phyloP scores from a whole-genome alignment of 2,888 invertebrate genomes.

The Mellilla xanthometata region DNA sequence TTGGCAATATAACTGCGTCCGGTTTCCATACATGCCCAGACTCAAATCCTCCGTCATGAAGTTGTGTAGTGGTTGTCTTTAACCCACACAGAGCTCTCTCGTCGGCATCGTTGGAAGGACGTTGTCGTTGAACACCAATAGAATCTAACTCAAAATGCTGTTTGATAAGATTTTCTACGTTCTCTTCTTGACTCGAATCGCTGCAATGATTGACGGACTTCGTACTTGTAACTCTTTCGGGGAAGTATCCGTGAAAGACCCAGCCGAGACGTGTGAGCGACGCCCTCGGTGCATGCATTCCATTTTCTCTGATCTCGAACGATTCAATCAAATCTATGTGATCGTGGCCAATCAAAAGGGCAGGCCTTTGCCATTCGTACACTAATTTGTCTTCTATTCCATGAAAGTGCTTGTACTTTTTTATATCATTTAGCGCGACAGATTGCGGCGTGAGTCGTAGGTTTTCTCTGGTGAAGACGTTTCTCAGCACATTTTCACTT shows the following conservation, averaged over 20 bases:
- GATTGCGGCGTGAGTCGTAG: too few relatives aligned
- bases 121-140: not conserved
- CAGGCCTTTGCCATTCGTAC: too few relatives aligned
- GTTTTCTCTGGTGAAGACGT: too few relatives aligned
- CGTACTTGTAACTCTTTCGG: not conserved
- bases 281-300: slow-evolving; percentile 1
- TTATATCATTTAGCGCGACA: too few relatives aligned
- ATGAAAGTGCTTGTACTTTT: too few relatives aligned
- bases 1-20: slow-evolving; percentile 9
- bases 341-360: slow-evolving; percentile 5
- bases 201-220: not conserved
- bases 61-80: slow-evolving; percentile 1
- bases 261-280: slow-evolving; percentile 9
- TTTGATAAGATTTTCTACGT: not conserved
- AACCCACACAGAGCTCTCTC: slow-evolving; percentile 5
- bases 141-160: slow-evolving; percentile 5
- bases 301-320: not conserved
- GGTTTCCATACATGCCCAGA: slow-evolving; percentile 19
- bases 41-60: slow-evolving; percentile 15
- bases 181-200: not conserved
- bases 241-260: slow-evolving; percentile 5
- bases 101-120: not conserved
- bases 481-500: too few relatives aligned
- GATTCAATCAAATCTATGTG: slow-evolving; percentile 6
- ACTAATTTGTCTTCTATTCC: too few relatives aligned